These are phyloP conservation scores for Deroplatys truncata DNA, from an alignment of 2,888 invertebrate species.

Conservation along the genomic window DNA sequence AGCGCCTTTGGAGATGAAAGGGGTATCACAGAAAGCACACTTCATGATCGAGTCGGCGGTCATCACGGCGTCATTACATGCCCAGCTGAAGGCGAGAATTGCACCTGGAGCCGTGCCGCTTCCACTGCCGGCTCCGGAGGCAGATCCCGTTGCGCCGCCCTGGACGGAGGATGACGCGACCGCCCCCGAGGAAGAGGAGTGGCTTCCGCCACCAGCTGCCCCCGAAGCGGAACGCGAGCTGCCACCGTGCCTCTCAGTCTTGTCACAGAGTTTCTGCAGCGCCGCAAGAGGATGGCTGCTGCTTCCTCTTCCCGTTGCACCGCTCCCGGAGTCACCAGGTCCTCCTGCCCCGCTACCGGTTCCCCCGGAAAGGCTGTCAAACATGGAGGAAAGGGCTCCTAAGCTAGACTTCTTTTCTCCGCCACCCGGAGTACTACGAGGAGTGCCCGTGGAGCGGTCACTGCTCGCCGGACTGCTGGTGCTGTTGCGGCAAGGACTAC, in stretches of 20 bases:
- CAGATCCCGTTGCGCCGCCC: slow-evolving; percentile 34
- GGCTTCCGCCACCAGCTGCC: slow-evolving; percentile 42
- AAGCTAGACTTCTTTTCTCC: slow-evolving; percentile 61
- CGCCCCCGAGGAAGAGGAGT: slow-evolving; percentile 39
- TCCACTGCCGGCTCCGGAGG: slow-evolving; percentile 37
- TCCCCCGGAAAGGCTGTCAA: slow-evolving; percentile 72
- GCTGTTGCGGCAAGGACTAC: slow-evolving; percentile 59
- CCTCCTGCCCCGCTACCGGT: slow-evolving; percentile 37
- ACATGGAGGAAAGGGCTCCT: slow-evolving; percentile 85
- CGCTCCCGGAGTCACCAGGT: slow-evolving; percentile 42
- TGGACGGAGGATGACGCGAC: slow-evolving; percentile 40
- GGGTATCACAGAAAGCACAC: slow-evolving; percentile 92
- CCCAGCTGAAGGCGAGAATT: slow-evolving; percentile 89
- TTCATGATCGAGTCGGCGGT: slow-evolving; percentile 86
- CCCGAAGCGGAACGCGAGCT: slow-evolving; percentile 40
- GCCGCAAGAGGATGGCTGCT: slow-evolving; percentile 90
- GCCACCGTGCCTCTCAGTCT: slow-evolving; percentile 73
- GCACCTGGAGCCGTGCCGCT: slow-evolving; percentile 58
- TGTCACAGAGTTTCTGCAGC: slow-evolving; percentile 92
- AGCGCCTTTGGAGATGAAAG: slow-evolving; percentile 94
- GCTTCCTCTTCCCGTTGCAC: slow-evolving; percentile 50
- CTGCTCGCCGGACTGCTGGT: slow-evolving; percentile 66
- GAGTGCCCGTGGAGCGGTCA: slow-evolving; percentile 69
- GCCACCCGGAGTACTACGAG: slow-evolving; percentile 57
- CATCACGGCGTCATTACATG: slow-evolving; percentile 87